A percentile compares a stretch with the other conserved stretches of the same genome.
Evolutionary conservation across 1,140 invertebrate genomes (phyloP).

Genomic region (Reticulitermes speratus): DNA sequence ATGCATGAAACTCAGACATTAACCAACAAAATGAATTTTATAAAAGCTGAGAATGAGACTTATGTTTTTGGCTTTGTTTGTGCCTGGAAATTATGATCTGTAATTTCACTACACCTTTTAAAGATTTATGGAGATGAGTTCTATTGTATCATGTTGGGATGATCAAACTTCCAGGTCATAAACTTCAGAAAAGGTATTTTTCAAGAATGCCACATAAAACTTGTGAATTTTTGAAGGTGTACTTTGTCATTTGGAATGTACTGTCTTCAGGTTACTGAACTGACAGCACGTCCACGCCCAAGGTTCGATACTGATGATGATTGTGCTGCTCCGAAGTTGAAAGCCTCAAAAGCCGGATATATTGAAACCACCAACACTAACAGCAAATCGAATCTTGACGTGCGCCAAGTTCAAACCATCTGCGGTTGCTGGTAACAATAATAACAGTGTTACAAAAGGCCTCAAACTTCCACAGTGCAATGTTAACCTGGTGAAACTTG

Average conservation of each 20-base stretch:
- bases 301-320: conserved; percentile 30
- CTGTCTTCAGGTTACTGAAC: conserved; percentile 17
- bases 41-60: no score
- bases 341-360: conserved; percentile 40
- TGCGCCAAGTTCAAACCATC: conserved; percentile 34
- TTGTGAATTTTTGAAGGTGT: background rate
- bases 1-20: no score
- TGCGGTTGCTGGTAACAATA: background rate
- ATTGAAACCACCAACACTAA: conserved; percentile 46
- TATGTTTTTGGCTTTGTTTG: no score
- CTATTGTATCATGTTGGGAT: no score
- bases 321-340: conserved; percentile 37
- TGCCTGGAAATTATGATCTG: no score
- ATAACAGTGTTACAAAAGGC: conserved; percentile 35
- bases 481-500: conserved; percentile 46
- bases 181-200: no score
- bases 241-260: background rate
- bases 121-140: no score
- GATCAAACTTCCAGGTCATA: no score
- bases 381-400: conserved; percentile 34
- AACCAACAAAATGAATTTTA: no score
- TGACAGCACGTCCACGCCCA: conserved; percentile 19
- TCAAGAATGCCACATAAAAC: no score
- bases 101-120: no score
- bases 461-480: conserved; percentile 46